Conservation (phyloP, 2,888 invertebrate genomes). For the Dynastes maya region DNA sequence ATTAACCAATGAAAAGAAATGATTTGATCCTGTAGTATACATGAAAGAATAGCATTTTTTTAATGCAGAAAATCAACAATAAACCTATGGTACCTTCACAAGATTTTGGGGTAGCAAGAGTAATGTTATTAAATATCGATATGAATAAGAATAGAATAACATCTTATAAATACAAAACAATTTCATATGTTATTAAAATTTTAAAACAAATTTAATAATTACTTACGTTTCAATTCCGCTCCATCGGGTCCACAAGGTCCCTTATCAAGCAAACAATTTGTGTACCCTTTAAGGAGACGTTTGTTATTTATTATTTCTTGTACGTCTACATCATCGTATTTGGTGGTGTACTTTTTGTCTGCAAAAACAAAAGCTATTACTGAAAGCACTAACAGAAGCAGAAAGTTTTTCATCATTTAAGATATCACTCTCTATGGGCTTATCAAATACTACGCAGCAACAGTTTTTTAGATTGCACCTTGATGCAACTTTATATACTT, state of each 20-base stretch:
- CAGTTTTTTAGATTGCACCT: background rate
- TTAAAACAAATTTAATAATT: background rate
- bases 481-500: constrained; percentile 3
- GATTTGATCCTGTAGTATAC: too few relatives aligned
- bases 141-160: too few relatives aligned
- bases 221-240: constrained; percentile 81
- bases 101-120: too few relatives aligned
- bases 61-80: too few relatives aligned
- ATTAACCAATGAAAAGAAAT: too few relatives aligned
- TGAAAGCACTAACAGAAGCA: constrained; percentile 22
- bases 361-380: constrained; percentile 24
- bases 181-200: too few relatives aligned
- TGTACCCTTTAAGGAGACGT: constrained; percentile 77
- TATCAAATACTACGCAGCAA: background rate
- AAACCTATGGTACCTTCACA: too few relatives aligned
- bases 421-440: background rate
- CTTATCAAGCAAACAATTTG: constrained; percentile 77
- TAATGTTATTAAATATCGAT: too few relatives aligned
- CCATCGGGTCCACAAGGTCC: constrained; percentile 81
- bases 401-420: constrained; percentile 4
- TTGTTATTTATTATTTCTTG: constrained; percentile 79
- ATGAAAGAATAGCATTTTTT: too few relatives aligned
- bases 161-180: too few relatives aligned
- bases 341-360: constrained; percentile 73
- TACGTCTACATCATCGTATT: constrained; percentile 80